These are phyloP conservation scores for Lathronympha strigana DNA, from an alignment of 2,888 invertebrate genomes.

Conservation along the genomic window DNA sequence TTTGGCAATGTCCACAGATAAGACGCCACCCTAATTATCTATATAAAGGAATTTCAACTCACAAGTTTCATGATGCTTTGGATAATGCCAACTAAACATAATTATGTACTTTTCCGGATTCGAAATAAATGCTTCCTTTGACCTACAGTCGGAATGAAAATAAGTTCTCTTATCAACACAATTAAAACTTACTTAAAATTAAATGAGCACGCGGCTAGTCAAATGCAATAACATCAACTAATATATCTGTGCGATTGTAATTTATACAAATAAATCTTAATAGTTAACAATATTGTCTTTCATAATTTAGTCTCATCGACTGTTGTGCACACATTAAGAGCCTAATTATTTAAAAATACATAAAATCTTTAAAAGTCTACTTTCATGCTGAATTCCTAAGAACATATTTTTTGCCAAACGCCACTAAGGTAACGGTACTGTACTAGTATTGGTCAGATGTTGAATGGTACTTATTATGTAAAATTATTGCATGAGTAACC, in stretches of 20 bases:
- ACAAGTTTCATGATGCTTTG: not conserved
- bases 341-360: not conserved
- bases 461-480: too few relatives aligned
- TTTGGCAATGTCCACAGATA: too few relatives aligned
- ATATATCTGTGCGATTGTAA: conserved; percentile 15
- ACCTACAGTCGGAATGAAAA: conserved; percentile 25
- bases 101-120: not conserved
- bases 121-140: conserved; percentile 11
- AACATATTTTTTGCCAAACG: too few relatives aligned
- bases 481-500: too few relatives aligned
- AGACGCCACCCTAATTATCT: too few relatives aligned
- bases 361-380: too few relatives aligned
- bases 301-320: conserved; percentile 3
- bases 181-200: conserved; percentile 35
- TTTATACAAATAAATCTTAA: conserved; percentile 2
- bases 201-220: conserved; percentile 30
- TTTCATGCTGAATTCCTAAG: too few relatives aligned
- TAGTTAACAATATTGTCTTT: conserved; percentile 30
- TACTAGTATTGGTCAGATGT: too few relatives aligned
- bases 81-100: not conserved
- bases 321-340: not conserved
- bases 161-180: conserved; percentile 2
- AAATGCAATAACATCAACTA: conserved; percentile 35
- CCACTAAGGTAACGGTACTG: too few relatives aligned
- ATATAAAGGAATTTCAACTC: too few relatives aligned